Evolutionary conservation across 2,888 invertebrate species (phyloP), one percentile per base, ranked within the genome.

Genomic region (Eumacrocentrus americanus): DNA sequence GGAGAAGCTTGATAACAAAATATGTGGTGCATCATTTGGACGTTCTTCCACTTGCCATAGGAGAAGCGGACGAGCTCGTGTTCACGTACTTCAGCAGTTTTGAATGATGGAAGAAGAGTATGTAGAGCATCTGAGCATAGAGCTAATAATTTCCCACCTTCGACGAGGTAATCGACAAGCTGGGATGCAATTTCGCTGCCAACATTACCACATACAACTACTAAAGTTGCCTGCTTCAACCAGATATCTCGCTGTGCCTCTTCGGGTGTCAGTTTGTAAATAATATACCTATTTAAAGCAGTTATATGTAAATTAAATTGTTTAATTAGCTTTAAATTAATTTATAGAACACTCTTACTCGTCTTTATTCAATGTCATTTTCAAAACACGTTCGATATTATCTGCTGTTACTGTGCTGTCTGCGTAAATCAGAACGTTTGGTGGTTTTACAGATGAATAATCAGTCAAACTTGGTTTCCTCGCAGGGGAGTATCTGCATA

Each of bases 1-100:
- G 93, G 92, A 1, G 92, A 92, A 0, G 92, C 91, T 79, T 93
- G 92, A 76, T 93, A 93, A 74, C 93, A 93, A 78, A 93, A 92
- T 65, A 93, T 90, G 73, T 93, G 92, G 80, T 93, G 93, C 85
- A 93, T 90, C 89, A 93, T 89, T 76, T 88, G 88, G 0, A 92
- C 91, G 3, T 90, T 87, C 73, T 90, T 88, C 92, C 93, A 93
- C 77, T 89, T 88, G 64, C 90, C 91, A 70, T 91, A 93, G 1
- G 91, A 89, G 76, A 93, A 93, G 68, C 91, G 88, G 1, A 92
- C 93, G 51, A 93, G 82, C 79, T 93, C 92, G 75, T 90, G 90
- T 81, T 92, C 92, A 20, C 92, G 87, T 35, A 92, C 92, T 84
- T 93, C 93, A 5, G 92, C 92, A 55, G 92, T 92, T 72, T 91